Evolutionary conservation across 2,888 invertebrate genomes (phyloP).

Genomic region (Orthosia gothica): DNA sequence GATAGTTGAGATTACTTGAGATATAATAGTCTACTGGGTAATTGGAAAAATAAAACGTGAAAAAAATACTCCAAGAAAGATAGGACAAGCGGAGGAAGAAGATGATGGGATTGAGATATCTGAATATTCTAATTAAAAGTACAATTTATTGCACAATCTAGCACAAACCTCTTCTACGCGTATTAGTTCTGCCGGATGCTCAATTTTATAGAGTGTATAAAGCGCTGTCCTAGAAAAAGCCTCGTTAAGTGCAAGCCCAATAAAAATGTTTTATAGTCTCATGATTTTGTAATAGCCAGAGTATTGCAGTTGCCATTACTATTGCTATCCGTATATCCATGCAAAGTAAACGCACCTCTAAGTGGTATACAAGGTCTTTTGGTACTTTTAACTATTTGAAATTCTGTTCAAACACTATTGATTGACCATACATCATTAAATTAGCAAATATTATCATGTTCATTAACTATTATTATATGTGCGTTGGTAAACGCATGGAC

Average conservation of each 20-base stretch:
- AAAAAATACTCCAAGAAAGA: background rate
- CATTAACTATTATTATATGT: constrained; percentile 46
- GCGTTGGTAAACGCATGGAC: constrained; percentile 34
- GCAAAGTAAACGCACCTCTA: constrained; percentile 37
- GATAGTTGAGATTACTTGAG: no score
- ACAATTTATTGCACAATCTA: background rate
- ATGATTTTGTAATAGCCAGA: constrained; percentile 15
- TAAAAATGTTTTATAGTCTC: constrained; percentile 39
- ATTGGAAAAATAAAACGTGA: background rate
- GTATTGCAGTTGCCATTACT: constrained; percentile 22
- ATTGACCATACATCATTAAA: constrained; percentile 49
- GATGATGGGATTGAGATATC: background rate
- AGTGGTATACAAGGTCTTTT: constrained; percentile 50
- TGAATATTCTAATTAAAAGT: background rate
- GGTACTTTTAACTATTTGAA: constrained; percentile 21
- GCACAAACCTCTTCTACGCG: background rate
- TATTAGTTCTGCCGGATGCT: constrained; percentile 6
- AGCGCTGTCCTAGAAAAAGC: constrained; percentile 26
- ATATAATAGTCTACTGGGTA: no score
- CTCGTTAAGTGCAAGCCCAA: constrained; percentile 12
- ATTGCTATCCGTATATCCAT: constrained; percentile 36
- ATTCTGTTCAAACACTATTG: constrained; percentile 40
- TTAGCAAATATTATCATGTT: constrained; percentile 54
- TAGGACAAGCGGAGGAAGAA: background rate
- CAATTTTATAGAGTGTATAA: constrained; percentile 25